phyloP scores from a whole-genome alignment of 35 echinoderm and acorn worm genomes.

The Patiria miniata region DNA sequence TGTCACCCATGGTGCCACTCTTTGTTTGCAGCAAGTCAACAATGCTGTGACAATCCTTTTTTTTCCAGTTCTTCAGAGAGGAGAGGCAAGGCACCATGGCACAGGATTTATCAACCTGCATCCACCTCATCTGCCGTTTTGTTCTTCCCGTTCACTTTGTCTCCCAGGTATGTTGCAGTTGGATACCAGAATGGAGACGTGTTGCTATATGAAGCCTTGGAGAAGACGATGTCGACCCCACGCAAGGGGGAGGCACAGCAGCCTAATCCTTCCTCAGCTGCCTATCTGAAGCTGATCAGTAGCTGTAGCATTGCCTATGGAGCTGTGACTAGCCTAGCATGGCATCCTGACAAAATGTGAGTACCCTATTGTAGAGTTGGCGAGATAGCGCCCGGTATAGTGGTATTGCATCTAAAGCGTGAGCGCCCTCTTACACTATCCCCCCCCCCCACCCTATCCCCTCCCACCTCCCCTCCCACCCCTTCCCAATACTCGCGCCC shows the following conservation, averaged over 20 bases:
- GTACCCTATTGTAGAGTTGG: neutral
- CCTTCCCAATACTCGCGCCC: no score
- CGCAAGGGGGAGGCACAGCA: neutral
- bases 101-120: no score
- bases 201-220: constrained; percentile 40
- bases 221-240: neutral
- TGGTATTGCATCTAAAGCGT: no score
- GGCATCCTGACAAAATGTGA: constrained; percentile 75
- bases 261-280: neutral
- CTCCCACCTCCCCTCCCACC: no score
- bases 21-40: no score
- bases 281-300: constrained; percentile 23
- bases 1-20: no score
- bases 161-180: constrained; percentile 47
- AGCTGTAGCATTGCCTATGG: constrained; percentile 62
- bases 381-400: no score
- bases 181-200: constrained; percentile 64
- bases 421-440: no score
- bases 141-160: neutral
- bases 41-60: no score
- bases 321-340: constrained; percentile 61
- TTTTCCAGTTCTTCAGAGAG: no score
- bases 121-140: neutral
- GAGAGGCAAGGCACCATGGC: no score
- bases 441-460: no score